Conservation (phyloP, 2,113 vertebrate species). For the Phodopus roborovskii region DNA sequence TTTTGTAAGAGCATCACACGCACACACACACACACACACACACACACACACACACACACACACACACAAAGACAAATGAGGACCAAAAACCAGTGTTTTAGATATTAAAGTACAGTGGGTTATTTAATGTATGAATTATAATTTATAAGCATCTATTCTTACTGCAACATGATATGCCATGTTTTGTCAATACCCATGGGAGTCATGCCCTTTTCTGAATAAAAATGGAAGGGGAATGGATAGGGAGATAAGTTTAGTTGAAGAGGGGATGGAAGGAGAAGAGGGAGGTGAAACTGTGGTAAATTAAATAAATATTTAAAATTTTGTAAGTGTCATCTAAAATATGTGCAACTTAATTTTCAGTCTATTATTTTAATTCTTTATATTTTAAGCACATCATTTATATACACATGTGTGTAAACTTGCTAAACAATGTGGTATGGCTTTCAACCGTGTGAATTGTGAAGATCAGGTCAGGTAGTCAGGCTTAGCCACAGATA, state of each 20-base stretch:
- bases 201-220: background rate
- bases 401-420: background rate
- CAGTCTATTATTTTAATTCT: background rate
- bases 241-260: background rate
- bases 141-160: background rate
- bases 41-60: too few relatives aligned
- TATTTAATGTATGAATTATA: background rate
- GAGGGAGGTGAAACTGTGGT: background rate
- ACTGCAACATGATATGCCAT: background rate
- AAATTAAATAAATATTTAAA: background rate
- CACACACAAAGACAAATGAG: background rate
- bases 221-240: background rate
- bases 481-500: background rate
- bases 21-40: too few relatives aligned
- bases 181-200: background rate
- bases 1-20: background rate
- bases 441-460: background rate
- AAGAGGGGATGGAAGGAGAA: background rate
- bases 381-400: background rate
- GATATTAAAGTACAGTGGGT: background rate
- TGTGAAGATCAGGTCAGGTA: background rate
- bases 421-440: background rate
- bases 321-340: too few relatives aligned
- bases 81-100: background rate
- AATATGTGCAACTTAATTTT: background rate